Percentiles rank a stretch among this genome's conserved stretches.
phyloP scores from a whole-genome alignment of 2,113 vertebrate genomes.

The Phylloscopus trochiloides region DNA sequence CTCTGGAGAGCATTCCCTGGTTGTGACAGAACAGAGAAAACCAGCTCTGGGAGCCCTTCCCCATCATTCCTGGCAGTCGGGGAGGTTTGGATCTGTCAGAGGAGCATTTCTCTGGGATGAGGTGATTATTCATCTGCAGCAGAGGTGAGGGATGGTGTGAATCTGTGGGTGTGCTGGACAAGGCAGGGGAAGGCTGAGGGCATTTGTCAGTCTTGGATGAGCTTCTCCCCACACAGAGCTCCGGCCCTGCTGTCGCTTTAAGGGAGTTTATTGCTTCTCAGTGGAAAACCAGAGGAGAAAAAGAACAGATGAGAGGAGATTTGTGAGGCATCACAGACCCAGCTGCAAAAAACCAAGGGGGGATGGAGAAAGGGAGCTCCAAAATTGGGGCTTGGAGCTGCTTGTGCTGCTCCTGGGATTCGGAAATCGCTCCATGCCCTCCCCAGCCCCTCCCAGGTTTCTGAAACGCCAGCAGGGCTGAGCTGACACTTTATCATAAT shows the following conservation, averaged over 20 bases:
- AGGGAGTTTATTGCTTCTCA: background rate
- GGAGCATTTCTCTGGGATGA: background rate
- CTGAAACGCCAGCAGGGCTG: rapidly evolving
- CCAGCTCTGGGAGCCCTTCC: background rate
- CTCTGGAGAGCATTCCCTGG: background rate
- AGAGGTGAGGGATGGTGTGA: background rate
- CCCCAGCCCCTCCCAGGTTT: background rate
- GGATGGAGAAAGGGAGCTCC: background rate
- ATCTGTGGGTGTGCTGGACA: background rate
- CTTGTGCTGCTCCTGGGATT: background rate
- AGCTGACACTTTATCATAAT: background rate
- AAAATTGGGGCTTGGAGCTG: background rate
- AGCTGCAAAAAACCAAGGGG: background rate
- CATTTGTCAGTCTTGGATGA: constrained; percentile 1
- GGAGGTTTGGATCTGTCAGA: background rate
- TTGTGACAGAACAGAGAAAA: background rate
- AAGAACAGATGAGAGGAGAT: background rate
- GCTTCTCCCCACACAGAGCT: background rate
- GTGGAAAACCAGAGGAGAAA: background rate
- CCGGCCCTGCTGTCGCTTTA: background rate
- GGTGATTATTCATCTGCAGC: background rate
- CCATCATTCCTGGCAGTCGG: background rate
- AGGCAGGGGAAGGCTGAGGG: background rate
- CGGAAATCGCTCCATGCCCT: rapidly evolving
- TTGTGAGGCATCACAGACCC: background rate